Evolutionary conservation across 2,113 vertebrate species (phyloP), one percentile per base, ranked within the genome.

Genomic region (Ammodytes marinus): DNA sequence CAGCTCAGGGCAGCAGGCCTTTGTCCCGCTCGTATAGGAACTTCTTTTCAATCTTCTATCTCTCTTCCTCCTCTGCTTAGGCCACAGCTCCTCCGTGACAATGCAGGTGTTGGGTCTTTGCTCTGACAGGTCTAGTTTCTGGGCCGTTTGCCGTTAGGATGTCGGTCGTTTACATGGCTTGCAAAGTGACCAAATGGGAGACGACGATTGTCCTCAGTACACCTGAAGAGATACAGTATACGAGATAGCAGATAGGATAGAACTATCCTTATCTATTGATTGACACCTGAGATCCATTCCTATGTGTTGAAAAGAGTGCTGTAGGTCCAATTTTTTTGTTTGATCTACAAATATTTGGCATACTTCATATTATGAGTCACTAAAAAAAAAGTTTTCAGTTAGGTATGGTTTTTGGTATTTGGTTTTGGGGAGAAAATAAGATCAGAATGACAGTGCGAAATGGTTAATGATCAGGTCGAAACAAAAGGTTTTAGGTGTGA

Each of bases 111-210:
- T 74, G 90, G 84, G 27, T 27, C 87, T 77, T 39, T 69, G 90
- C 86, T 87, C 91, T n/a, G 90, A 93, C 94, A 90, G 91, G 91
- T 91, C 53, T 58, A 49, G 69, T 82, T 71, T 27, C 2, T 55
- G 83, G 4, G 58, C 79, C 77, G 90, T 95, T 95, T 94, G 89
- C 92, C 84, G 54, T 83, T 45, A 91, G 92, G 92, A 94, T 93
- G 91, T 93, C 67, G 11, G 50, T 93, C 85, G 87, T 94, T 95
- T 92, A 67, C 91, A 73, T 27, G 84, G 87, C 59, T 71, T 83
- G 87, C 85, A 49, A 87, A 84, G 86, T 15, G 76, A 70, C 89
- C 85, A 85, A 93, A 93, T 91, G 90, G 89, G 85, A 60, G 64
- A 63, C 10, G 64, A 63, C 10, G 74, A 87, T 89, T 89, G 90